Evolutionary conservation across 2,888 invertebrate genomes (phyloP), one percentile per base, ranked within the genome.

Genomic region (Cephus sareptanus): DNA sequence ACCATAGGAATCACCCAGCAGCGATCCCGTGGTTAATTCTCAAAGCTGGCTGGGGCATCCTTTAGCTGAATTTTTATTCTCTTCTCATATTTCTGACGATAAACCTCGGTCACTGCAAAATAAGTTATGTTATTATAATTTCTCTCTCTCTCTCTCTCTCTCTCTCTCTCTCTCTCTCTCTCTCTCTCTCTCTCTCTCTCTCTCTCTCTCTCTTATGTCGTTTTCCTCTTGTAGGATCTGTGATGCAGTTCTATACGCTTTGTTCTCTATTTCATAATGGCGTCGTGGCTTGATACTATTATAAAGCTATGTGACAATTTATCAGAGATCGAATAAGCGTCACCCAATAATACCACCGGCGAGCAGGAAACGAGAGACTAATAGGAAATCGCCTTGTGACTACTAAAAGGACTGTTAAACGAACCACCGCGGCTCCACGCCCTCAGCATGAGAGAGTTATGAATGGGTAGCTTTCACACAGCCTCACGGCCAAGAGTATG

Each of bases 401-500:
- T 34, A 71, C 31, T 34, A 71, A 33, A 71, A 34, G 15, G 34
- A 34, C 33, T 71, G 11, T 34, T 33, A 33, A 71, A 71, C 71
- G 31, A 34, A 71, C 34, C 71, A 71, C 71, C 30, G 13, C 71
- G 30, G 15, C 71, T 71, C 34, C 71, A 70, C 76, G 37, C n/a
- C 76, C 37, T 70, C 76, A 71, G 34, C 71, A 71, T 71, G 71
- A 69, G 35, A 76, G 76, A 76, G 76, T 71, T 76, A 71, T 76
- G 76, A 76, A 76, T 76, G 76, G 76, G 71, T 69, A 34, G 34
- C 37, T 34, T 73, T 37, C 56, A 73, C 31, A 37, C 31, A 34
- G 40, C 34, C 73, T 35, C 76, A 56, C 56, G 23, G 34, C 30
- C 40, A 68, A 35, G 73, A 34, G 34, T 73, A 33, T 73, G 15